Evolutionary conservation across 2,888 invertebrate genomes (phyloP), one percentile per base, ranked within the genome.

Genomic region (Sesamia inferens): DNA sequence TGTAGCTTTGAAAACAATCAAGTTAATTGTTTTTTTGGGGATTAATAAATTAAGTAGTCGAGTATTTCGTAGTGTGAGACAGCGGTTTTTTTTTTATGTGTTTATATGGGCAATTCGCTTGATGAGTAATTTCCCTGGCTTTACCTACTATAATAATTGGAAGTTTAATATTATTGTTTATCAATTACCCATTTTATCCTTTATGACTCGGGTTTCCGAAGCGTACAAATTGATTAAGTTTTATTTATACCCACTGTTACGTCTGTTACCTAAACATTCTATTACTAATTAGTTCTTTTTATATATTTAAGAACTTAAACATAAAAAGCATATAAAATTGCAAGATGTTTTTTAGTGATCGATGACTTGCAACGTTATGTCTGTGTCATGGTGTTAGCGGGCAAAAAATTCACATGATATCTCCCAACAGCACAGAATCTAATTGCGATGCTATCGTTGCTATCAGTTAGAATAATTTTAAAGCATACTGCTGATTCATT

Each of bases 271-370:
- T 14, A 14, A 22, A 57, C 22, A 57, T 24, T 13, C 14, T 57
- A 24, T 14, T 24, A 14, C n/a, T n/a, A n/a, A n/a, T 8, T 57
- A 1, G 16, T 58, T 31, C 16, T 10, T 16, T 58, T n/a, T 74
- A 51, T 42, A n/a, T 54, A 14, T 2, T 22, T n/a, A 63, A 42
- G n/a, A 64, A 59, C 42, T 54, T 14, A 54, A 65, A 73, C 22
- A 73, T 48, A 79, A 73, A 73, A 59, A 73, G 51, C 64, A 59
- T 66, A 31, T 31, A 42, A 63, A 73, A 79, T 79, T 79, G 65
- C 48, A 73, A 19, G 42, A 19, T 47, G 22, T 31, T 73, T 72
- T 78, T 79, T 61, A 5, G n/a, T 64, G 13, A 31, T 7, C 22
- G 48, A 42, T 78, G 57, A 64, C 58, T 79, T 24, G 68, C 63